Base-by-base conservation (phyloP, 2,888 invertebrate genomes). In the Mongoloraphidia duomilia region DNA sequence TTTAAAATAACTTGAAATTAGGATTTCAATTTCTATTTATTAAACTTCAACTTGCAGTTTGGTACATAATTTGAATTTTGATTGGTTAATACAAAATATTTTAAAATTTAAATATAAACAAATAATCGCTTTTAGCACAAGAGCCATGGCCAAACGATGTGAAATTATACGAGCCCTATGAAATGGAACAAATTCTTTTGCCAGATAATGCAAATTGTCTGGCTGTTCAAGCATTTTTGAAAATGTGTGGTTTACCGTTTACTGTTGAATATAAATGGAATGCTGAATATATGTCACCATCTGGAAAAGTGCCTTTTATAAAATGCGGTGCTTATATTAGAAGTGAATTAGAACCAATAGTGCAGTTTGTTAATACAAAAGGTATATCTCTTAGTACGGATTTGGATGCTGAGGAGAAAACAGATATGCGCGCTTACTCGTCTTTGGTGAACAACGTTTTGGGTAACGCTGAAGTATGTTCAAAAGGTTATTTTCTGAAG, bases 251-350 rank as follows among this genome's bases (percentile, higher is more conserved):
- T 49, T 73, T 97, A 1, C 80, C 84, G 0, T 94, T 84, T 64
- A 75, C 79, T 58, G 79, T 92, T 6, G 86, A 89, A 56, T 82
- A 84, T 59, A 74, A 85, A 54, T 79, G 84, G 59, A 98, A 98
- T 71, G 95, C 96, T 0, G 94, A 96, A 62, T 87, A 86, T 63
- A 96, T 97, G 90, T 95, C 96, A 0, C 96, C 96, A 0, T 86
- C 91, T 6, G 92, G 92, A 1, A 80, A 84, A 57, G 82, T 97
- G 1, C 97, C 97, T 0, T 92, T 97, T 61, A 81, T 97, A 49
- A 84, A 86, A 62, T 88, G 89, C 56, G 94, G 94, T 0, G 82
- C 85, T 0, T 90, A 90, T 61, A 77, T 95, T 1, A 79, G 92
- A 1, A 81, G 95, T 0, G 97, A 94, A 63, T 75, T 95, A 60